Evolutionary conservation across 2,113 vertebrate genomes (phyloP).

Genomic region (Coregonus clupeaformis): DNA sequence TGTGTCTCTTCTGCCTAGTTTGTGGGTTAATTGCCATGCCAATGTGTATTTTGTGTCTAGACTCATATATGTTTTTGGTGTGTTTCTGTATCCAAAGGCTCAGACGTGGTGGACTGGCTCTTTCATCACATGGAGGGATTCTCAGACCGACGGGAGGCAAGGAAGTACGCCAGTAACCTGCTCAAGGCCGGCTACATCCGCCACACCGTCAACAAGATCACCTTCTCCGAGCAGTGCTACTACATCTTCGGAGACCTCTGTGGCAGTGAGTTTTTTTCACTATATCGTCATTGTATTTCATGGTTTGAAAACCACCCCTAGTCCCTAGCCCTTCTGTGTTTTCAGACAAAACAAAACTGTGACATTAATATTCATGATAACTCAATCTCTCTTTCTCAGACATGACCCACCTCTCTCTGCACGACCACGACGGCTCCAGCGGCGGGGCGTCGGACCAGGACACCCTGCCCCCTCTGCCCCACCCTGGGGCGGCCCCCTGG

Average conservation of each 20-base stretch:
- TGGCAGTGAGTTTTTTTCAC: constrained; percentile 65
- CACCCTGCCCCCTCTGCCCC: constrained; percentile 91
- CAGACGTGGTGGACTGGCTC: constrained; percentile 98
- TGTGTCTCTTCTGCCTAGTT: neutral
- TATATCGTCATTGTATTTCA: neutral
- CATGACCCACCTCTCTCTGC: constrained; percentile 93
- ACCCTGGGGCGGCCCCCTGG: constrained; percentile 93
- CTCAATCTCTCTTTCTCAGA: constrained; percentile 65
- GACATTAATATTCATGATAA: neutral
- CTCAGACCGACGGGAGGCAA: constrained; percentile 92
- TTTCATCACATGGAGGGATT: constrained; percentile 98
- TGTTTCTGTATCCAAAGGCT: constrained; percentile 71
- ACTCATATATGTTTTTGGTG: neutral
- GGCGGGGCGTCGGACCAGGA: constrained; percentile 97
- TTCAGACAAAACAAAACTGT: neutral
- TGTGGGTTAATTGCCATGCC: neutral
- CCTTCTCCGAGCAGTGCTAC: constrained; percentile 98
- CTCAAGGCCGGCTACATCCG: constrained; percentile 97
- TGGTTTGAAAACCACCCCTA: neutral
- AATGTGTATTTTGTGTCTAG: neutral
- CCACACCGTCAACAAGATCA: constrained; percentile 99
- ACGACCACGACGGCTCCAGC: constrained; percentile 95
- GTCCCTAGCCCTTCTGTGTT: neutral
- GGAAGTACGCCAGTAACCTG: constrained; percentile 97
- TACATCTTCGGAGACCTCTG: constrained; percentile 84